Evolutionary conservation across 1,140 invertebrate species (phyloP).

Genomic region (Drosophila leontia): DNA sequence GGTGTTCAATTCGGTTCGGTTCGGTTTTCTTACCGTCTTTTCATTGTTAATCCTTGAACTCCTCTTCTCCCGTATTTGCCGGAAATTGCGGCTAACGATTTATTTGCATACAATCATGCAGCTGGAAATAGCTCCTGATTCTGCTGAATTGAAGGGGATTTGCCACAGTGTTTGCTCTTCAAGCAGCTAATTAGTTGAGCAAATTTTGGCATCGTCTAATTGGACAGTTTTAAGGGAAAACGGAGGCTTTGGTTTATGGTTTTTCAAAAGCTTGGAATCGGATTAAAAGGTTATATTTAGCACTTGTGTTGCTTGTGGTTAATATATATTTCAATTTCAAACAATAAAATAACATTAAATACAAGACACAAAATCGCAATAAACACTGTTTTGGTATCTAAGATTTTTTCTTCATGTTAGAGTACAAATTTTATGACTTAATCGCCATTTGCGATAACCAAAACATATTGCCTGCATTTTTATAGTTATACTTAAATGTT

Average conservation of each 20-base stretch:
- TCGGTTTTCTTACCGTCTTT: constrained; percentile 22
- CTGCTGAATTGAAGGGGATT: constrained; percentile 34
- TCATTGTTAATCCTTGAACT: constrained; percentile 17
- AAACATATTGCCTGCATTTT: background rate
- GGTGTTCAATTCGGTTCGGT: background rate
- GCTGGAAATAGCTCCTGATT: constrained; percentile 21
- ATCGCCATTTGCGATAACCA: background rate
- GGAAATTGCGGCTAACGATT: constrained; percentile 45
- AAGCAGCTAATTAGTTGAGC: constrained; percentile 67
- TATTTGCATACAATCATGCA: constrained; percentile 60
- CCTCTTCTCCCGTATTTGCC: constrained; percentile 8
- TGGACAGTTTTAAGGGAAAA: background rate
- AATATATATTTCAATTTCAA: background rate
- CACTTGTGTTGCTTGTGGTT: background rate
- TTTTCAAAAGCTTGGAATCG: background rate
- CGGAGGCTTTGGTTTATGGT: background rate
- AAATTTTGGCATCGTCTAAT: constrained; percentile 46
- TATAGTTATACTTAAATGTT: constrained; percentile 11
- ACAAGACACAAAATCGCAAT: background rate
- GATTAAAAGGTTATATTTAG: background rate
- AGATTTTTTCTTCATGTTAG: background rate
- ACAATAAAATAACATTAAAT: background rate
- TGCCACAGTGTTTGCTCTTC: constrained; percentile 34
- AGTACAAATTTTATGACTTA: background rate
- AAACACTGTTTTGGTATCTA: background rate